Evolutionary conservation across 2,797 vertebrate genomes (phyloP).

Genomic region (Pangasius mekongensis): DNA sequence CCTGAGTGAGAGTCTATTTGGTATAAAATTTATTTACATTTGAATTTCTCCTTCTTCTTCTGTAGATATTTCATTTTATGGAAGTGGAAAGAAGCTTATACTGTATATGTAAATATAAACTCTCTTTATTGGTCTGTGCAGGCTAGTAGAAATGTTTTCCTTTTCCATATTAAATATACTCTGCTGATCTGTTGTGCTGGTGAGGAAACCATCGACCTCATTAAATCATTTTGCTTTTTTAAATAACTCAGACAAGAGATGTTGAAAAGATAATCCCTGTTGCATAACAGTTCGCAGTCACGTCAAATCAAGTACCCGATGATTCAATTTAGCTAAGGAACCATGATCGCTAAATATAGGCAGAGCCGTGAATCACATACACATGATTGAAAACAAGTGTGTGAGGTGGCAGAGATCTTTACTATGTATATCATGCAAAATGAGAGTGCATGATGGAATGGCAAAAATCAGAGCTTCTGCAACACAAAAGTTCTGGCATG

Average conservation of each 20-base stretch:
- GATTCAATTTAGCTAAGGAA: neutral
- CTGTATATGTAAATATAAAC: conserved; percentile 61
- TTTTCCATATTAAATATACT: neutral
- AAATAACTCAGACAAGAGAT: too few species aligned
- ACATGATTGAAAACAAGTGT: neutral
- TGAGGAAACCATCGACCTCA: neutral
- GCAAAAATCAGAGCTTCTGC: neutral
- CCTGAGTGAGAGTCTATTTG: too few species aligned
- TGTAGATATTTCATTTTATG: neutral
- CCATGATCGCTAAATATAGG: neutral
- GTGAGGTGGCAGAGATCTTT: neutral
- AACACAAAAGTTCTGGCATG: neutral
- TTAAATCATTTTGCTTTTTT: neutral
- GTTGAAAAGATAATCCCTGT: neutral
- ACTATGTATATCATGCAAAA: neutral
- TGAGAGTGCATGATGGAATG: too few species aligned
- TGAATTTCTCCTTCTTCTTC: neutral
- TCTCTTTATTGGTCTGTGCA: conserved; percentile 69
- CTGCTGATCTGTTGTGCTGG: neutral
- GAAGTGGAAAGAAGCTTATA: neutral
- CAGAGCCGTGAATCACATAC: neutral
- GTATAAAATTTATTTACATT: neutral
- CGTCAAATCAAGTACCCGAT: neutral
- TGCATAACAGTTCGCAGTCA: neutral
- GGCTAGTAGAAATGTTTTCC: neutral